phyloP scores from a whole-genome alignment of 2,113 vertebrate genomes.

The Eleginops maclovinus region DNA sequence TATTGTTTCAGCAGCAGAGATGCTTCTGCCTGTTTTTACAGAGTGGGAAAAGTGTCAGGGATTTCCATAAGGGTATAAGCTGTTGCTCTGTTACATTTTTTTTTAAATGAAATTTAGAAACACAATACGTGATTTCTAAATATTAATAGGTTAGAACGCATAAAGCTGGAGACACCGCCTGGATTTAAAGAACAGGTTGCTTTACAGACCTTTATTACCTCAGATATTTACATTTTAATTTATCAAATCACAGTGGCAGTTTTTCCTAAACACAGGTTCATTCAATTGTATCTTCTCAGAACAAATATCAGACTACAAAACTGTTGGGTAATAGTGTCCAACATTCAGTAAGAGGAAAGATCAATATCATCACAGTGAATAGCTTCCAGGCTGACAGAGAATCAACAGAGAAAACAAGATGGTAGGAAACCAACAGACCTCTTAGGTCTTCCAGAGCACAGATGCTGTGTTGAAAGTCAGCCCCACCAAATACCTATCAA shows the following conservation, averaged over 20 bases:
- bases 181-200: neutral
- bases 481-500: conserved; percentile 56
- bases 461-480: conserved; percentile 48
- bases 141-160: neutral
- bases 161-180: neutral
- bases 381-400: conserved; percentile 44
- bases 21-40: conserved; percentile 52
- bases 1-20: conserved; percentile 58
- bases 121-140: conserved; percentile 7
- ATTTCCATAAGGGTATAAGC: conserved; percentile 31
- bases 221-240: neutral
- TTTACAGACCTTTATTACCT: neutral
- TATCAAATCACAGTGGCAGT: neutral
- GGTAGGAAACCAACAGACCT: conserved; percentile 31
- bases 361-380: conserved; percentile 26
- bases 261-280: neutral
- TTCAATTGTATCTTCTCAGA: neutral
- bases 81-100: conserved; percentile 17
- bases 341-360: conserved; percentile 18
- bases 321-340: conserved; percentile 7
- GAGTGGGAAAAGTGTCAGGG: conserved; percentile 38
- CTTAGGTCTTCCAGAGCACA: conserved; percentile 42
- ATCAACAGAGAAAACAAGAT: conserved; percentile 16
- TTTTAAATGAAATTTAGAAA: too few species aligned
- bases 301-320: conserved; percentile 22